These are phyloP conservation scores for Chrysotoxum bicinctum DNA, from an alignment of 2,888 invertebrate genomes.

Conservation along the genomic window DNA sequence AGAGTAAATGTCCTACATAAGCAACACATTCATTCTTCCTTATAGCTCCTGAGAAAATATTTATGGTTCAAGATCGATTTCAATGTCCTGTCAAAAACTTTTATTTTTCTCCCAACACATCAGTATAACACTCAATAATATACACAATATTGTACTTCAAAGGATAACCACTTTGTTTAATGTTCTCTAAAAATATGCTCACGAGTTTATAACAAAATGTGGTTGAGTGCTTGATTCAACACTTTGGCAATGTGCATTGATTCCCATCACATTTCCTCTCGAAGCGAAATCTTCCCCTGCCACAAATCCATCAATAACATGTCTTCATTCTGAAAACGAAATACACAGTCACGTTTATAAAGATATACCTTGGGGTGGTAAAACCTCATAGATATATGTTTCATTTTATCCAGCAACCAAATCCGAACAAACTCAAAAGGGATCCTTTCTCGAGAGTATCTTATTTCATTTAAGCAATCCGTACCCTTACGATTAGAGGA, in stretches of 20 bases:
- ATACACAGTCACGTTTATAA: background rate
- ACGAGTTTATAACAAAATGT: background rate
- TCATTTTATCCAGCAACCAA: constrained; percentile 13
- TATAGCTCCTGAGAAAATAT: background rate
- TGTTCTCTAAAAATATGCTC: background rate
- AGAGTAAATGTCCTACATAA: no score
- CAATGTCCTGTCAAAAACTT: background rate
- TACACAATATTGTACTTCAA: background rate
- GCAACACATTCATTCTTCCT: no score
- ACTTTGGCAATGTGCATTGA: constrained; percentile 35
- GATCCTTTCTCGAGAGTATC: constrained; percentile 31
- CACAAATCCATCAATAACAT: constrained; percentile 20
- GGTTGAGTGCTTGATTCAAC: background rate
- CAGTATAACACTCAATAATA: background rate
- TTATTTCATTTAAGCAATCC: constrained; percentile 53
- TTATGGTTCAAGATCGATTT: background rate
- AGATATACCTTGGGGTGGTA: background rate
- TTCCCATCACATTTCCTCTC: constrained; percentile 41
- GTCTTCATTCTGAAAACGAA: constrained; percentile 23
- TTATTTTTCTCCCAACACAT: background rate
- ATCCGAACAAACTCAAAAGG: constrained; percentile 8
- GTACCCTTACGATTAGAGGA: constrained; percentile 32
- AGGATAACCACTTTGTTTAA: background rate
- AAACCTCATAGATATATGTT: constrained; percentile 1
- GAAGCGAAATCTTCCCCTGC: background rate